Evolutionary conservation across 2,113 vertebrate genomes (phyloP).

Genomic region (Echinops telfairi): DNA sequence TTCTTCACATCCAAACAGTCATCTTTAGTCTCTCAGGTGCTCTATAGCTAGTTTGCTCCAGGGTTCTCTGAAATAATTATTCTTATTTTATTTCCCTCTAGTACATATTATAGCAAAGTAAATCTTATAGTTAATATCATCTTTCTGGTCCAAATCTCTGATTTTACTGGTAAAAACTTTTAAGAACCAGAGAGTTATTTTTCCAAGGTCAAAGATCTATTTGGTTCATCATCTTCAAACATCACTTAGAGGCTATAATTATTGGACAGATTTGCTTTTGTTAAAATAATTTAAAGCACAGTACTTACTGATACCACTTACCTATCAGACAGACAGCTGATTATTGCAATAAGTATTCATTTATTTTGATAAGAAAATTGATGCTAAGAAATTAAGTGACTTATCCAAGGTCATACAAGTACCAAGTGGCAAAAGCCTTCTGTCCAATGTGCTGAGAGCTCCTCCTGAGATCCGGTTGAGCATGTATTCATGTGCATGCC

Average conservation of each 20-base stretch:
- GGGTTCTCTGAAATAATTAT: neutral
- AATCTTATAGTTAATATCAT: neutral
- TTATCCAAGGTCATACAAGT: neutral
- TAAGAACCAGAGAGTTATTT: neutral
- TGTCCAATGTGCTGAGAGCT: fast-evolving
- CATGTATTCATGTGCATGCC: fast-evolving
- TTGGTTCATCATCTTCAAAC: neutral
- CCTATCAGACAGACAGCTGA: fast-evolving
- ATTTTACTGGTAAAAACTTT: neutral
- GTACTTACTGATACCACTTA: neutral
- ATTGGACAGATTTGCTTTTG: too few species aligned
- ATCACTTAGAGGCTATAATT: neutral
- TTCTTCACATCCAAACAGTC: neutral
- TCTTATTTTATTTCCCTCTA: neutral
- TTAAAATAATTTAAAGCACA: neutral
- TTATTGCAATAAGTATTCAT: neutral
- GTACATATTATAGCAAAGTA: neutral
- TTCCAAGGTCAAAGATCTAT: neutral
- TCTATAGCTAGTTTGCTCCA: neutral
- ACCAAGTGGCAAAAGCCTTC: too few species aligned
- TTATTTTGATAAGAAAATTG: neutral
- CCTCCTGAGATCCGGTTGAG: neutral
- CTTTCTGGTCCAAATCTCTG: neutral
- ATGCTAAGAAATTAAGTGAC: neutral
- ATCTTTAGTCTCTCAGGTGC: neutral